phyloP scores from a whole-genome alignment of 30 jellyfish, hydroid and myxozoan genomes.

The Hydra vulgaris region DNA sequence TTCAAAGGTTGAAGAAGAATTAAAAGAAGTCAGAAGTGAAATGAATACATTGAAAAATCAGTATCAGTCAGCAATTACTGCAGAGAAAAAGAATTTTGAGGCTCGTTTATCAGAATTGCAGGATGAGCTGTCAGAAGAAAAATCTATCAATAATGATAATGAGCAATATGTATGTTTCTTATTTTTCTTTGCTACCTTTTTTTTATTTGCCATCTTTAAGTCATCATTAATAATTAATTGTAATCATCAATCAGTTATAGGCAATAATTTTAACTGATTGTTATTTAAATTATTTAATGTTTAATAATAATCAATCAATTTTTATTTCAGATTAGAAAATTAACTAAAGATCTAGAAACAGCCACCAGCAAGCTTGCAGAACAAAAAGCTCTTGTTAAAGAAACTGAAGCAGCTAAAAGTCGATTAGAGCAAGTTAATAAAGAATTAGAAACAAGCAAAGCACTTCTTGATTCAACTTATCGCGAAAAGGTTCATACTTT shows the following conservation, averaged over 20 bases:
- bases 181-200: no score
- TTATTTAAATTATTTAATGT: no score
- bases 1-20: constrained; percentile 32
- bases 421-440: neutral
- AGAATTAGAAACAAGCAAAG: constrained; percentile 14
- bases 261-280: no score
- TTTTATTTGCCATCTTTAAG: no score
- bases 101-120: constrained; percentile 2
- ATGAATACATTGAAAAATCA: constrained; percentile 7
- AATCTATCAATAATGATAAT: constrained; percentile 12
- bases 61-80: neutral
- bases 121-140: constrained; percentile 22
- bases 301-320: no score
- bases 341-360: constrained; percentile 14
- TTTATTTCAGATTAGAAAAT: constrained; percentile 9
- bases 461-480: constrained; percentile 9
- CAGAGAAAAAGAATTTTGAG: constrained; percentile 20
- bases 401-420: constrained; percentile 4
- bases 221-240: no score
- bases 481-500: constrained; percentile 12
- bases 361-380: constrained; percentile 4
- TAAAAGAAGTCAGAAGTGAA: constrained; percentile 15
- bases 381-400: neutral
- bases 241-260: no score
- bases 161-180: constrained; percentile 19